Evolutionary conservation across 2,888 invertebrate species (phyloP).

Genomic region (Anodontia alba): DNA sequence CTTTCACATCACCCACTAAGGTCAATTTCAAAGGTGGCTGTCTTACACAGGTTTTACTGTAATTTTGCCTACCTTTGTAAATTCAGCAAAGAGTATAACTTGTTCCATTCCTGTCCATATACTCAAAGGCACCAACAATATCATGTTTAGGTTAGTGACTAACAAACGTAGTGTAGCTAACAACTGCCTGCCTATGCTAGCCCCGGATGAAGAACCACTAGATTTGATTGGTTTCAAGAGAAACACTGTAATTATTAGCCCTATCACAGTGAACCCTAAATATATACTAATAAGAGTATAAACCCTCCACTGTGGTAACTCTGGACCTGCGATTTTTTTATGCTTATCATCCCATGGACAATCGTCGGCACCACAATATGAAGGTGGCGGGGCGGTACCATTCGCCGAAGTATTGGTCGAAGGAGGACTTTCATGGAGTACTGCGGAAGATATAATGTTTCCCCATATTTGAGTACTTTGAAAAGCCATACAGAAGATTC

Average conservation of each 20-base stretch:
- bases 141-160: slow-evolving; percentile 64
- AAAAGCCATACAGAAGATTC: slow-evolving; percentile 71
- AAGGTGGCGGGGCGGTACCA: slow-evolving; percentile 32
- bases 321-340: slow-evolving; percentile 18
- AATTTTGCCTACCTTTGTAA: slow-evolving; percentile 72
- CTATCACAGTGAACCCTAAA: slow-evolving; percentile 63
- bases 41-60: too few species aligned
- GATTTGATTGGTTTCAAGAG: slow-evolving; percentile 62
- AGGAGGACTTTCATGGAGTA: slow-evolving; percentile 35
- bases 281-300: slow-evolving; percentile 65
- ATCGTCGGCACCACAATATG: slow-evolving; percentile 64
- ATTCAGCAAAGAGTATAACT: slow-evolving; percentile 69
- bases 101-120: slow-evolving; percentile 69
- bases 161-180: slow-evolving; percentile 61
- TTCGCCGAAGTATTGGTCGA: slow-evolving; percentile 7
- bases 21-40: too few species aligned
- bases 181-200: slow-evolving; percentile 52
- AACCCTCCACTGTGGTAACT: slow-evolving; percentile 46
- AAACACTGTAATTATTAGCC: slow-evolving; percentile 62
- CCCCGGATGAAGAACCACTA: slow-evolving; percentile 32
- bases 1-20: too few species aligned
- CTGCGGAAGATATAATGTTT: slow-evolving; percentile 63
- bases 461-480: slow-evolving; percentile 73
- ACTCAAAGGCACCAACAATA: slow-evolving; percentile 66
- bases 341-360: slow-evolving; percentile 56